phyloP scores from a whole-genome alignment of 2,113 vertebrate species.

The Vicugna pacos region DNA sequence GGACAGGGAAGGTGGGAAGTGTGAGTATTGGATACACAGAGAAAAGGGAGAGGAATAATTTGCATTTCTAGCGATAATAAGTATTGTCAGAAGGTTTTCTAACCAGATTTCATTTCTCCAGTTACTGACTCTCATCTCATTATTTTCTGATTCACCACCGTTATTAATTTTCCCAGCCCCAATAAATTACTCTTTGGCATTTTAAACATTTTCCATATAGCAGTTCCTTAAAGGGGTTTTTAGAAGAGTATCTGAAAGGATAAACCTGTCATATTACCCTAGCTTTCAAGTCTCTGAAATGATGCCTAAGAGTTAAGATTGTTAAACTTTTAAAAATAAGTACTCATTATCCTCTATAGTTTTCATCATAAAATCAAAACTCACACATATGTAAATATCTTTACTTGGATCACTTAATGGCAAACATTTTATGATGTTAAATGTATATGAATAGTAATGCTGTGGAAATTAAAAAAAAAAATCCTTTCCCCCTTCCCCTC shows the following conservation, averaged over 20 bases:
- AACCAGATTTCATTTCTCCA: neutral
- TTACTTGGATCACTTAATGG: conserved; percentile 63
- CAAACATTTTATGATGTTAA: conserved; percentile 75
- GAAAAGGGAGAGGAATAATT: neutral
- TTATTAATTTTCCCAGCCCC: conserved; percentile 28
- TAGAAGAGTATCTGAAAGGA: conserved; percentile 13
- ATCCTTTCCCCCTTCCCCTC: conserved; percentile 40
- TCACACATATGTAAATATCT: conserved; percentile 67
- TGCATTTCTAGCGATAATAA: neutral
- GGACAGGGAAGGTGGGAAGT: neutral
- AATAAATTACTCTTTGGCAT: conserved; percentile 5
- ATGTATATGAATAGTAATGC: conserved; percentile 75
- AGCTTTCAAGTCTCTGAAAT: conserved; percentile 47
- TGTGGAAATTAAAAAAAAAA: conserved; percentile 48
- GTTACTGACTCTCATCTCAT: conserved; percentile 9
- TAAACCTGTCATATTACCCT: neutral
- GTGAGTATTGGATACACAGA: neutral
- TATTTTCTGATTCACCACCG: neutral
- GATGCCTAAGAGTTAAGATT: conserved; percentile 49
- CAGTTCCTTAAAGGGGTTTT: conserved; percentile 23
- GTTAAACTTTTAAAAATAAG: conserved; percentile 23
- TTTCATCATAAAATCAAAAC: conserved; percentile 65
- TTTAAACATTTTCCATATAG: neutral
- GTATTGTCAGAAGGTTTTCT: neutral
- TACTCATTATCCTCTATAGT: neutral